Conservation (phyloP, 2,888 invertebrate species). For the Cecidostiba fungosa region DNA sequence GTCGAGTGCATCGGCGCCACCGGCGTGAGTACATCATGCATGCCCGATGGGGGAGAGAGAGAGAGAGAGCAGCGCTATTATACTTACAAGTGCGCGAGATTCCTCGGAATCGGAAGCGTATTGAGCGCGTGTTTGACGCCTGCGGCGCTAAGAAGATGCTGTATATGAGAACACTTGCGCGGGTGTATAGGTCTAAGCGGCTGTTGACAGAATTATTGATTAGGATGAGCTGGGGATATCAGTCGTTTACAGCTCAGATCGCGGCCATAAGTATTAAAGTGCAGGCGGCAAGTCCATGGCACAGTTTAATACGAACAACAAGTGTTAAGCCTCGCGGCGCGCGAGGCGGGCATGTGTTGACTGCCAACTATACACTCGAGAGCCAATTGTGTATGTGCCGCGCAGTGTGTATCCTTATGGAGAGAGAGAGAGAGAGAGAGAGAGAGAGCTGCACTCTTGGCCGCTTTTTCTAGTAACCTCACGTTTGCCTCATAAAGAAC, state of each 20-base stretch:
- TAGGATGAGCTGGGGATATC: no score
- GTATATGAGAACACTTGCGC: no score
- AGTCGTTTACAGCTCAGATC: no score
- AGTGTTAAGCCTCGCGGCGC: constrained; percentile 37
- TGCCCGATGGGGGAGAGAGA: no score
- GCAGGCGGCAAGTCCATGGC: constrained; percentile 49
- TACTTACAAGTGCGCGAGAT: constrained; percentile 31
- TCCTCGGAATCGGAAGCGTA: constrained; percentile 56
- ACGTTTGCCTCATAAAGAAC: constrained; percentile 79
- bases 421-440: no score
- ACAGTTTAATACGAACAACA: constrained; percentile 46
- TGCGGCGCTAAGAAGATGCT: no score
- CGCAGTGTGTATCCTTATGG: constrained; percentile 43
- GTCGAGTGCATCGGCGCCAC: no score
- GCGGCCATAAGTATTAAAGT: constrained; percentile 63
- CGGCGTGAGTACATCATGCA: no score
- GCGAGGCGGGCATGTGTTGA: constrained; percentile 33
- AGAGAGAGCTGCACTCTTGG: neutral
- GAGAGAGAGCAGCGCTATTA: no score
- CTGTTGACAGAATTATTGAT: no score
- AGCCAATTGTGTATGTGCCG: constrained; percentile 37
- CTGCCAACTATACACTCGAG: constrained; percentile 39
- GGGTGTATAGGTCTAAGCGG: no score
- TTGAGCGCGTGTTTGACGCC: constrained; percentile 43
- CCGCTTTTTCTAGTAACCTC: constrained; percentile 72